A percentile compares a stretch with the other conserved stretches of the same genome.
phyloP scores from a whole-genome alignment of 2,888 invertebrate genomes.

The Ophion costatus region DNA sequence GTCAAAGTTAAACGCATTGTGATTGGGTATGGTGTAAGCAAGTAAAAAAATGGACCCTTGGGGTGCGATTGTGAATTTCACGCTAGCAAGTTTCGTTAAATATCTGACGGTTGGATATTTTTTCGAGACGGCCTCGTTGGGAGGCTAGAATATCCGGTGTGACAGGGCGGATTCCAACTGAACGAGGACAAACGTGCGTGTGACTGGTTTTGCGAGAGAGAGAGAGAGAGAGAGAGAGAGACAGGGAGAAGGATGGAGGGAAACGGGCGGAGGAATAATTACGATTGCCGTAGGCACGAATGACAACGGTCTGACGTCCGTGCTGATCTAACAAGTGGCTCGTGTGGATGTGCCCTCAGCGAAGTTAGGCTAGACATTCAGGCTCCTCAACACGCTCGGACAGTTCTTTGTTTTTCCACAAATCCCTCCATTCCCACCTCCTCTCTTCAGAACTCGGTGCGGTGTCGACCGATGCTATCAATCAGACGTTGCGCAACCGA shows the following conservation, averaged over 20 bases:
- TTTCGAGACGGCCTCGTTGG: conserved; percentile 38
- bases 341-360: conserved; percentile 58
- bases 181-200: not conserved
- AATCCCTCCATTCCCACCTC: not conserved
- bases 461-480: not conserved
- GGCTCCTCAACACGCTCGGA: conserved; percentile 17
- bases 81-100: conserved; percentile 10
- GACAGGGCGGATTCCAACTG: conserved; percentile 45
- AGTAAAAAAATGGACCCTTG: no score
- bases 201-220: not conserved
- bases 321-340: conserved; percentile 47
- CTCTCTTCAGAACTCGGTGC: not conserved
- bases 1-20: no score
- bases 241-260: not conserved
- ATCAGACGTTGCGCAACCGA: not conserved
- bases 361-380: conserved; percentile 39
- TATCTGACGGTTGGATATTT: conserved; percentile 15
- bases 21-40: no score
- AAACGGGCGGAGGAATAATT: conserved; percentile 36
- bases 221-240: not conserved
- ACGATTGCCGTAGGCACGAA: conserved; percentile 52
- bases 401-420: conserved; percentile 25
- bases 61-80: not conserved
- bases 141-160: conserved; percentile 39
- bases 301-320: conserved; percentile 61